Base-by-base conservation (phyloP, 2,797 vertebrate genomes). In the Cryptoprocta ferox region DNA sequence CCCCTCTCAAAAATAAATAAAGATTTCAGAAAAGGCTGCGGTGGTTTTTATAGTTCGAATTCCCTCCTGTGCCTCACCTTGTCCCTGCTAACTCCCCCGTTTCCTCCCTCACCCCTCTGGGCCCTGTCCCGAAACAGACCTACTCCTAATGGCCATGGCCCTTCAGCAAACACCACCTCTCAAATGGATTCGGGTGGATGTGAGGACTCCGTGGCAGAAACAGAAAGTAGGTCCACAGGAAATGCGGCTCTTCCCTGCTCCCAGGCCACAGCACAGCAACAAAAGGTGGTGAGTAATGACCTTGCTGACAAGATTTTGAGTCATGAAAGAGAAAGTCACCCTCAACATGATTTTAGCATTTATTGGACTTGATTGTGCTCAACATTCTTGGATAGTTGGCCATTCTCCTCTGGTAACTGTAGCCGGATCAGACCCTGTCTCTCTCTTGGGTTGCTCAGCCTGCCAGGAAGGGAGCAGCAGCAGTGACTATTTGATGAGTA, bases 401-500 rank as follows among this genome's bases (percentile, higher is more conserved):
- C 53, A 48, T 89, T 82, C 26, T 83, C 13, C 35, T 53, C 65
- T 84, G 92, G 37, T 65, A 50, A 81, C 19, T 65, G 75, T 56
- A 84, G 68, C 26, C 18, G 35, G 95, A 84, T 48, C 28, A 84
- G 65, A 76, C 65, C 53, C 9, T 9, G 18, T 9, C 24, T 73
- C 83, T 85, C 48, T 61, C 32, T 79, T 81, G 26, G 39, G 85
- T 84, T 88, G 39, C 35, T 95, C 65, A 30, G 30, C 48, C 81
- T 84, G 61, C 28, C 16, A 13, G 56, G 61, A 28, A 39, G 30
- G n/a, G 68, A 82, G 87, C 16, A 66, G 39, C 39, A 39, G 26
- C 65, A 80, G 86, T 10, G 30, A 85, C 5, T 45, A 6, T 71
- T 89, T 95, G 83, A 94, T 53, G 70, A 97, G n/a, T 45, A 88